Percentiles rank a stretch among this genome's conserved stretches.
Evolutionary conservation across 2,888 invertebrate genomes (phyloP).

Genomic region (Pegoplata infirma): DNA sequence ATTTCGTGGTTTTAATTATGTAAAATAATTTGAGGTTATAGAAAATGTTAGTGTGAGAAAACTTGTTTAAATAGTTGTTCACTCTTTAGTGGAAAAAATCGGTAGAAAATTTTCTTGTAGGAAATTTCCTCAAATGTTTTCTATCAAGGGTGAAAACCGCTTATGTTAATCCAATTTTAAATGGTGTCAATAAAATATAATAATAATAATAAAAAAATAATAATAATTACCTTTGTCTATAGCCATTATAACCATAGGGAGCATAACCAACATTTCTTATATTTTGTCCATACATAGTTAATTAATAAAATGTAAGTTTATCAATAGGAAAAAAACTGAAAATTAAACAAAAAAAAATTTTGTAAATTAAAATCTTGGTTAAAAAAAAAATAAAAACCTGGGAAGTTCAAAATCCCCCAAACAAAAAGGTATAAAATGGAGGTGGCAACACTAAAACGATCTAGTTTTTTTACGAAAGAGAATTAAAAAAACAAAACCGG

Average conservation of each 20-base stretch:
- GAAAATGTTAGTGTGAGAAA: no score
- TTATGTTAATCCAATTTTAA: no score
- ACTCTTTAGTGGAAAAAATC: no score
- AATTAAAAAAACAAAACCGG: not conserved
- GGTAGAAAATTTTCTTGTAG: no score
- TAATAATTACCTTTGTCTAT: slow-evolving; percentile 70
- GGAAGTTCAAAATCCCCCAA: not conserved
- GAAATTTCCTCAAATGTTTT: no score
- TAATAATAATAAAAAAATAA: slow-evolving; percentile 31
- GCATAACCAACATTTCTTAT: slow-evolving; percentile 69
- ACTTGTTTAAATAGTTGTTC: no score
- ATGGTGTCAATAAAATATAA: slow-evolving; percentile 25
- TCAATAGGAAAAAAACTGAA: slow-evolving; percentile 57
- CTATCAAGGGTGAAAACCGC: no score
- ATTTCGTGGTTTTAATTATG: no score
- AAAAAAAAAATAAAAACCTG: not conserved
- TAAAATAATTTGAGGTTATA: no score
- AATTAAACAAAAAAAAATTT: slow-evolving; percentile 43
- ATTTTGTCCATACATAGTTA: slow-evolving; percentile 69
- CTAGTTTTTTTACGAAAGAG: not conserved
- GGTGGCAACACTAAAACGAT: not conserved
- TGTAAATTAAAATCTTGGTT: slow-evolving; percentile 16
- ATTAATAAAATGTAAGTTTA: slow-evolving; percentile 40
- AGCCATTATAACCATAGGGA: slow-evolving; percentile 71
- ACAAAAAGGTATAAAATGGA: not conserved